These are phyloP conservation scores for Erpornis zantholeuca DNA, from an alignment of 2,113 vertebrate genomes.

Conservation along the genomic window DNA sequence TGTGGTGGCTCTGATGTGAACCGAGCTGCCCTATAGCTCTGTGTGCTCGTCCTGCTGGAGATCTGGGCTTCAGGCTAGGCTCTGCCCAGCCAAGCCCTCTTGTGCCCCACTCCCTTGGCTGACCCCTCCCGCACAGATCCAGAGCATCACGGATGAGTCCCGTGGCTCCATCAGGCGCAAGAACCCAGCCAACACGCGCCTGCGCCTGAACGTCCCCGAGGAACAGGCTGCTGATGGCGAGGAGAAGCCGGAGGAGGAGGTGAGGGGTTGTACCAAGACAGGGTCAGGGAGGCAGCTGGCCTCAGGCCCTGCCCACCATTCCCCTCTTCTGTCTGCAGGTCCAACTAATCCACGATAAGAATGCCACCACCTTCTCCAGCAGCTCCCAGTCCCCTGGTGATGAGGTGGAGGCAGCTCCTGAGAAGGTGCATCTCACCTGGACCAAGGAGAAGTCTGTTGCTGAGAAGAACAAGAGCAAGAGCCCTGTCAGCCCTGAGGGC, in stretches of 20 bases:
- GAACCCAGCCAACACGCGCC: slow-evolving; percentile 85
- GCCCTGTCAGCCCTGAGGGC: slow-evolving; percentile 86
- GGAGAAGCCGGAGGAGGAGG: slow-evolving; percentile 95
- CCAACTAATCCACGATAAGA: slow-evolving; percentile 95
- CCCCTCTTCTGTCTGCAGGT: slow-evolving; percentile 73
- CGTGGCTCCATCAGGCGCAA: slow-evolving; percentile 95
- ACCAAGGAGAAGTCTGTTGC: slow-evolving; percentile 90
- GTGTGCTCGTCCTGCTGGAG: rapidly evolving
- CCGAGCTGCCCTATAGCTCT: rapidly evolving
- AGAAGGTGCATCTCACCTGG: slow-evolving; percentile 97
- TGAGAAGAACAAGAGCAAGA: slow-evolving; percentile 88
- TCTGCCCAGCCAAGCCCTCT: neutral
- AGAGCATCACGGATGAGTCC: slow-evolving; percentile 95
- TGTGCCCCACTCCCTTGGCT: neutral
- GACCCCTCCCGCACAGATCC: slow-evolving; percentile 78
- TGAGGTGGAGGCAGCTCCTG: slow-evolving; percentile 80
- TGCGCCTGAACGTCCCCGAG: slow-evolving; percentile 87
- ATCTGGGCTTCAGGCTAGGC: neutral
- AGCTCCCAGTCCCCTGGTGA: slow-evolving; percentile 85
- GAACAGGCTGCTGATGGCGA: slow-evolving; percentile 83
- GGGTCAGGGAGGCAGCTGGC: slow-evolving; percentile 54
- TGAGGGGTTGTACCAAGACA: neutral
- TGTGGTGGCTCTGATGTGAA: neutral
- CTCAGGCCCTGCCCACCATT: neutral
- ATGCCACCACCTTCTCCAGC: slow-evolving; percentile 84